These are phyloP conservation scores for Tethea ocularis DNA, from an alignment of 2,888 invertebrate species.

Conservation along the genomic window DNA sequence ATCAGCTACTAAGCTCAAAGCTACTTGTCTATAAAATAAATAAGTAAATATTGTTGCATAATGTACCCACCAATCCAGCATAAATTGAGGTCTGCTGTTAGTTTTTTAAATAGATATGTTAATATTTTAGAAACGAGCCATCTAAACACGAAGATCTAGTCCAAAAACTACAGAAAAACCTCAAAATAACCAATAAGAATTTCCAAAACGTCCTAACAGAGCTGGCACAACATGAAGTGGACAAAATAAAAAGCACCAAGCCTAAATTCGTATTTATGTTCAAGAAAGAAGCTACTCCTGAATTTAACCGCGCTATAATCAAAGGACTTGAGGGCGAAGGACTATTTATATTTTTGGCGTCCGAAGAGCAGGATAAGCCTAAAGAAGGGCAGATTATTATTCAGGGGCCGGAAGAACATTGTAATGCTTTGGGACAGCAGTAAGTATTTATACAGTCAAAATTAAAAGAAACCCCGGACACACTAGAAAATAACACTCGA, in stretches of 20 bases:
- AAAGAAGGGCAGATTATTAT: slow-evolving; percentile 83
- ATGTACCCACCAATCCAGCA: too few species aligned
- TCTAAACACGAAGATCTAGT: slow-evolving; percentile 88
- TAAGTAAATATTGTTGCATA: too few species aligned
- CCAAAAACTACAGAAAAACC: slow-evolving; percentile 88
- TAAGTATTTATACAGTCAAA: slow-evolving; percentile 74
- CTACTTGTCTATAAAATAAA: too few species aligned
- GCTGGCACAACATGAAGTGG: slow-evolving; percentile 87
- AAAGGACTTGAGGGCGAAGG: slow-evolving; percentile 84
- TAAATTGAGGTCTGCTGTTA: too few species aligned
- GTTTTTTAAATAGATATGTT: background rate
- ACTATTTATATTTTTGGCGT: slow-evolving; percentile 87
- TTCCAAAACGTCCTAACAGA: slow-evolving; percentile 87
- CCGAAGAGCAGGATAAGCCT: slow-evolving; percentile 87
- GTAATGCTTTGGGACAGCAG: slow-evolving; percentile 84
- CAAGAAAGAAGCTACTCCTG: slow-evolving; percentile 90
- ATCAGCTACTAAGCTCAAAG: too few species aligned
- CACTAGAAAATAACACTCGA: too few species aligned
- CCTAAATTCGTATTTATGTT: slow-evolving; percentile 85
- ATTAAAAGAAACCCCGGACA: too few species aligned
- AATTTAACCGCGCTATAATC: slow-evolving; percentile 88
- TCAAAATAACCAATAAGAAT: slow-evolving; percentile 86
- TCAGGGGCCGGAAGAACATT: slow-evolving; percentile 80
- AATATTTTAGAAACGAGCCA: slow-evolving; percentile 86
- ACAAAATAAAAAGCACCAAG: slow-evolving; percentile 78